phyloP scores from a whole-genome alignment of 1,140 invertebrate genomes.

The Aphelenchoides fujianensis region DNA sequence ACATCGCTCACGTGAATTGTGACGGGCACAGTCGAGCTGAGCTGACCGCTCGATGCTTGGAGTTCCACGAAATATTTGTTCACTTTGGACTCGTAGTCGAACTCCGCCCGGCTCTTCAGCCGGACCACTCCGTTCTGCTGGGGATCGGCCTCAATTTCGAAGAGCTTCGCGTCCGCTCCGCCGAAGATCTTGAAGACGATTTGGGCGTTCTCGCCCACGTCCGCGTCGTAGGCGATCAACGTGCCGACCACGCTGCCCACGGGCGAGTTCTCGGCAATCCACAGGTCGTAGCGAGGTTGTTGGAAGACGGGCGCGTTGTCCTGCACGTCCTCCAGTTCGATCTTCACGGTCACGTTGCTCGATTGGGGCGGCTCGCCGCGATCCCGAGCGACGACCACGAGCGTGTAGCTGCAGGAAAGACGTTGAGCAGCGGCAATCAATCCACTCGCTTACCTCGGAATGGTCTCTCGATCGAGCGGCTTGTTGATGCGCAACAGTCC shows the following conservation, averaged over 20 bases:
- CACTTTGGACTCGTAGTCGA: conserved; percentile 57
- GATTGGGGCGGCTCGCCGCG: conserved; percentile 51
- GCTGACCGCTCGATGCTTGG: conserved; percentile 58
- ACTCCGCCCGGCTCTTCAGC: conserved; percentile 51
- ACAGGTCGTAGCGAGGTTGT: conserved; percentile 70
- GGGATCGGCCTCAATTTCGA: conserved; percentile 54
- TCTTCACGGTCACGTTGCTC: conserved; percentile 69
- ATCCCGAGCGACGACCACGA: conserved; percentile 54
- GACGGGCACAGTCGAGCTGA: conserved; percentile 57
- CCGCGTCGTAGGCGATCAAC: conserved; percentile 82
- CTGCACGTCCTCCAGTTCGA: conserved; percentile 74
- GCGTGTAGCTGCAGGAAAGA: conserved; percentile 48
- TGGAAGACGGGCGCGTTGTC: conserved; percentile 88
- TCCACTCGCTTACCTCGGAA: conserved; percentile 70
- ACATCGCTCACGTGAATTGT: conserved; percentile 53
- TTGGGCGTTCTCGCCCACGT: conserved; percentile 78
- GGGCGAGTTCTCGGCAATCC: conserved; percentile 75
- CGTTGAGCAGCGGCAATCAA: conserved; percentile 18
- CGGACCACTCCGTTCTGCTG: conserved; percentile 44
- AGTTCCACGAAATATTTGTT: conserved; percentile 56
- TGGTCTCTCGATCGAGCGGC: conserved; percentile 83
- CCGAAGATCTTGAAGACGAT: conserved; percentile 60
- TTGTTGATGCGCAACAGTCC: conserved; percentile 87
- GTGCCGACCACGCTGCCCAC: conserved; percentile 82
- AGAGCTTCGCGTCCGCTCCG: conserved; percentile 56